Base-by-base conservation (phyloP, 2,113 vertebrate species). In the Apaloderma vittatum region DNA sequence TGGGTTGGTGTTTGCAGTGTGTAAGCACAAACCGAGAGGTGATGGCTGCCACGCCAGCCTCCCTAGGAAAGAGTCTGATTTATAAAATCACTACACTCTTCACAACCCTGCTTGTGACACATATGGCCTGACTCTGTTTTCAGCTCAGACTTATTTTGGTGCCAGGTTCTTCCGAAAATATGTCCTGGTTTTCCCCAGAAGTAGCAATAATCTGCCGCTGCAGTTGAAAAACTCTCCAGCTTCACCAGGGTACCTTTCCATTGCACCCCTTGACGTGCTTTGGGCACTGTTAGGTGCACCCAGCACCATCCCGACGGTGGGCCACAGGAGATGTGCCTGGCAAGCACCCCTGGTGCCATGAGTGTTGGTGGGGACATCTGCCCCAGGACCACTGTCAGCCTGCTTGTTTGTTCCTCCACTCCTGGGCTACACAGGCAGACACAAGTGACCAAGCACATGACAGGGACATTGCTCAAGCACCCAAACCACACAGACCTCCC, bases 401-500 rank as follows among this genome's bases (percentile, higher is more conserved):
- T 54, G 18, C 14, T 23, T 3, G 0, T 45, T 67, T 71, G 26
- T 4, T 82, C 12, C 36, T 63, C 68, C 15, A 5, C 15, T 65
- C 6, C n/a, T 12, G 6, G 9, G 22, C 59, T 73, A 36, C 36
- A 12, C n/a, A 65, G 58, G 29, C 0, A 0, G 48, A 51, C 15
- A 24, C 0, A 0, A 43, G 37, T 12, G 10, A 40, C 19, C 22
- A 74, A 36, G 27, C 20, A 13, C 5, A 4, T 8, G 0, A 59
- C 0, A 2, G 36, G 23, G 34, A 61, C 27, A 15, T n/a, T 61
- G 30, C 29, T 72, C 54, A 72, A 61, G 15, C 49, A 57, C 34
- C 12, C 71, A 76, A 54, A 84, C 12, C 40, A 26, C 74, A 48
- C 57, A 51, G 29, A 36, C 34, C 21, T 19, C 40, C 15, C 10